These are phyloP conservation scores for Ictalurus furcatus DNA, from an alignment of 2,113 vertebrate genomes.

Conservation along the genomic window DNA sequence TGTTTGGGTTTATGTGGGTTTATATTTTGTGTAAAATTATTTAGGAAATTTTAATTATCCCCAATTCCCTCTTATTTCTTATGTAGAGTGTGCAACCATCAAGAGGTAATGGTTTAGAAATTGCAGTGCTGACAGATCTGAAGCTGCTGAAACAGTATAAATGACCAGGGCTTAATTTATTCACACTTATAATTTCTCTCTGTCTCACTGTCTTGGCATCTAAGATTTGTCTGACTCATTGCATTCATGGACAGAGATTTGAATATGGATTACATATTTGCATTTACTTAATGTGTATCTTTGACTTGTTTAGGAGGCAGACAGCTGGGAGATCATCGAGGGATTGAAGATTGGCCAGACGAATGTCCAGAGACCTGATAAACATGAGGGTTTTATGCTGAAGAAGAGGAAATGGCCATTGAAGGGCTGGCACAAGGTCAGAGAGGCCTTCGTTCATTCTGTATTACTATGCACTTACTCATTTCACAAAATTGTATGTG, in stretches of 20 bases:
- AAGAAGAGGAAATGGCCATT: conserved; percentile 99
- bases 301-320: conserved; percentile 80
- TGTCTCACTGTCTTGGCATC: not conserved
- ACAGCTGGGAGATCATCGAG: conserved; percentile 99
- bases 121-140: conserved; percentile 55
- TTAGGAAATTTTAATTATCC: not conserved
- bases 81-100: not conserved
- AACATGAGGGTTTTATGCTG: conserved; percentile 97
- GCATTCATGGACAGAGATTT: not conserved
- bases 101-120: conserved; percentile 65
- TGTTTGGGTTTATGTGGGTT: not conserved
- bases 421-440: conserved; percentile 99
- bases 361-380: conserved; percentile 94
- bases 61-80: not conserved
- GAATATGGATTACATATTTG: conserved; percentile 10
- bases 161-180: conserved; percentile 19
- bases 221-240: not conserved
- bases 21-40: not conserved
- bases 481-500: not conserved
- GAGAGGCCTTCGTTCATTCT: conserved; percentile 20
- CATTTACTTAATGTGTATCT: conserved; percentile 35
- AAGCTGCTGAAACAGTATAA: conserved; percentile 13
- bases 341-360: conserved; percentile 97
- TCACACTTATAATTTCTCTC: not conserved
- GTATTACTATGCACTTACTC: not conserved